Percentiles rank a stretch among this genome's conserved stretches.
Conservation (phyloP, 2,888 invertebrate genomes). For the Penaeus monodon region DNA sequence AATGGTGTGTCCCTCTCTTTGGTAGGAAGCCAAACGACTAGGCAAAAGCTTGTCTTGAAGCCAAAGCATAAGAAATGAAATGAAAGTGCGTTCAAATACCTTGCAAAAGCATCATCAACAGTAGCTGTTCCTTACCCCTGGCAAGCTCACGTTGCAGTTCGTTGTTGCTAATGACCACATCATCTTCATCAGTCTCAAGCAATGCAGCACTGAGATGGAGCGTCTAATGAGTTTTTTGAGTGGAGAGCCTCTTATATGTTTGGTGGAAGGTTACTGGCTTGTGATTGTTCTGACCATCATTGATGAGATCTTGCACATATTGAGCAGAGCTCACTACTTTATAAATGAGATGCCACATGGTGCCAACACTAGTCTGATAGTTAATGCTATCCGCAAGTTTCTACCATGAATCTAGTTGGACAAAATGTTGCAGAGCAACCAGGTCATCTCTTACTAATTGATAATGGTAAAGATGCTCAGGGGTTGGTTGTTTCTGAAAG, state of each 20-base stretch:
- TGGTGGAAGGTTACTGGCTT: no score
- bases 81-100: no score
- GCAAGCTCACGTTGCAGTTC: background rate
- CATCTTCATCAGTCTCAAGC: background rate
- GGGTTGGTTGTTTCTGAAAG: background rate
- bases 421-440: background rate
- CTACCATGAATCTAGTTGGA: background rate
- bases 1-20: no score
- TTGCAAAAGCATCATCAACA: background rate
- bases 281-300: no score
- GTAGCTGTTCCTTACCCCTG: background rate
- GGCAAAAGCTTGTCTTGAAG: no score
- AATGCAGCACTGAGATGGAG: no score
- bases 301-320: no score
- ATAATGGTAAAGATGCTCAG: background rate
- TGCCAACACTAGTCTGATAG: conserved; percentile 4
- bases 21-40: no score
- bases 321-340: background rate
- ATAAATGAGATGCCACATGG: background rate
- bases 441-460: background rate
- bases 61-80: no score
- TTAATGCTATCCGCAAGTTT: conserved; percentile 13
- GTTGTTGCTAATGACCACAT: background rate
- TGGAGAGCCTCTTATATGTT: no score
- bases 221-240: no score